These are phyloP conservation scores for Gambusia holbrooki DNA, from an alignment of 2,113 vertebrate genomes.

Conservation along the genomic window DNA sequence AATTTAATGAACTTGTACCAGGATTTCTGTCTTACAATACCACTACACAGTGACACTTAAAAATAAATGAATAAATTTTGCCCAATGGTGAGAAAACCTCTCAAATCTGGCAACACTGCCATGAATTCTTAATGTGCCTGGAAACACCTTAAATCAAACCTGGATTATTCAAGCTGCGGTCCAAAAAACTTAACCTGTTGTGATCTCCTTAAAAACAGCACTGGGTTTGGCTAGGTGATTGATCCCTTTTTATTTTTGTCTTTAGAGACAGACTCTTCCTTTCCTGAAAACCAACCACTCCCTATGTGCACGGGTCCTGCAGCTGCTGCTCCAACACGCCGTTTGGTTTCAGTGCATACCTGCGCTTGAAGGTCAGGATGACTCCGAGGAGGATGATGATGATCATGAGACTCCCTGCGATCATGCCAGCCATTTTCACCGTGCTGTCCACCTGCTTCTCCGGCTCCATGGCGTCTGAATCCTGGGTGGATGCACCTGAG, in stretches of 20 bases:
- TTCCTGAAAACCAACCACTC: not conserved
- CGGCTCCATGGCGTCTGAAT: constrained; percentile 93
- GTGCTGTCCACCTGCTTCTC: constrained; percentile 96
- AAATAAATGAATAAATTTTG: no score
- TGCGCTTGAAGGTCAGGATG: constrained; percentile 96
- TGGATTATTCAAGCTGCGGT: no score
- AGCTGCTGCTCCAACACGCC: not conserved
- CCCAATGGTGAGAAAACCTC: no score
- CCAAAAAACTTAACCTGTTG: no score
- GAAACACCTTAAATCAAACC: no score
- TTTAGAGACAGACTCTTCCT: not conserved
- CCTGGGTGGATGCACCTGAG: constrained; percentile 94
- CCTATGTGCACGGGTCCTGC: not conserved
- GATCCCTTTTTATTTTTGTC: not conserved
- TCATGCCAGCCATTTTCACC: constrained; percentile 95
- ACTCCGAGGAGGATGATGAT: constrained; percentile 95
- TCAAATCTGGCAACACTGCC: no score
- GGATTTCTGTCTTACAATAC: no score
- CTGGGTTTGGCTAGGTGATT: no score
- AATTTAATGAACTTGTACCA: no score
- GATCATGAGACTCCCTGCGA: constrained; percentile 96
- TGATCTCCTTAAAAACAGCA: no score
- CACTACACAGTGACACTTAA: no score
- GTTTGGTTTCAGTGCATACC: constrained; percentile 74
- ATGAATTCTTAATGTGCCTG: no score